A percentile compares a stretch with the other conserved stretches of the same genome.
phyloP scores from a whole-genome alignment of 2,888 invertebrate genomes.

The Aleiodes leptofemur region DNA sequence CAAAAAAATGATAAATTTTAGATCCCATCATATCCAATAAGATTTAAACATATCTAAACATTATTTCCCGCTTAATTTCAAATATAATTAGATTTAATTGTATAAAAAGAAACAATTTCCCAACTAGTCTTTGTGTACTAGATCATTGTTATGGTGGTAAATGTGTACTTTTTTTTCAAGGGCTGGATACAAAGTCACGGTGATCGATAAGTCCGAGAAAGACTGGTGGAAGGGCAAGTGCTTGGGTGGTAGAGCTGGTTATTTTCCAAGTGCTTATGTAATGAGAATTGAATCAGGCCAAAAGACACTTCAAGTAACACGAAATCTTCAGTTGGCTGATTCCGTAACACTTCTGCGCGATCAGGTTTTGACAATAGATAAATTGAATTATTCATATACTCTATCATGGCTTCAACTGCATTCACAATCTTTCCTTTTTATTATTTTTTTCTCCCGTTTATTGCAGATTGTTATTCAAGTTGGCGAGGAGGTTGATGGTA shows the following conservation, averaged over 20 bases:
- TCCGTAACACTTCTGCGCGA: conserved; percentile 70
- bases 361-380: conserved; percentile 61
- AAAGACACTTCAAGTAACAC: conserved; percentile 91
- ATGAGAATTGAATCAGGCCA: conserved; percentile 93
- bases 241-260: conserved; percentile 90
- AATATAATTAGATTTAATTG: too few relatives aligned
- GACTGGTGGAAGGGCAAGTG: conserved; percentile 99
- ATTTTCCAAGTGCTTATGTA: conserved; percentile 96
- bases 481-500: conserved; percentile 94
- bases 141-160: too few relatives aligned
- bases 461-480: conserved; percentile 93
- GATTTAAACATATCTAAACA: too few relatives aligned
- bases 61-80: too few relatives aligned
- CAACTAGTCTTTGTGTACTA: too few relatives aligned
- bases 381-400: background rate
- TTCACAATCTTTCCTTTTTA: background rate
- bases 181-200: conserved; percentile 83
- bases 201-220: conserved; percentile 94
- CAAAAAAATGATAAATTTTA: too few relatives aligned
- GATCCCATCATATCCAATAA: too few relatives aligned
- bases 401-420: background rate
- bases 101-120: too few relatives aligned
- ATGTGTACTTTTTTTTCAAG: conserved; percentile 53
- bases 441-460: background rate
- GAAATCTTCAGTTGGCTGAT: conserved; percentile 90